Percentiles rank a stretch among this genome's conserved stretches.
These are phyloP conservation scores for Rhinopithecus roxellana DNA, from an alignment of 2,113 vertebrate genomes.

Conservation along the genomic window DNA sequence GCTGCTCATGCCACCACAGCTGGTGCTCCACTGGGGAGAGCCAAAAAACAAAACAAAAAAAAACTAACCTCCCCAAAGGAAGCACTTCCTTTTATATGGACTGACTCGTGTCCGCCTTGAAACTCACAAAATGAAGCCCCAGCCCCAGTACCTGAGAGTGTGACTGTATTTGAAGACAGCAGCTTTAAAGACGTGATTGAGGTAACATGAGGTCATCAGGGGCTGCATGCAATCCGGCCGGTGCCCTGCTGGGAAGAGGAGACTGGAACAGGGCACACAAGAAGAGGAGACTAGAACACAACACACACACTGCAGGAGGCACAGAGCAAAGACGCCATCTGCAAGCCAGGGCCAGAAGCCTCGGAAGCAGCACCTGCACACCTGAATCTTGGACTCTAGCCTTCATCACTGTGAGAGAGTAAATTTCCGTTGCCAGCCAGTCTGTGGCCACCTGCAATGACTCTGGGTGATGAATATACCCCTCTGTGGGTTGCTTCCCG, in stretches of 20 bases:
- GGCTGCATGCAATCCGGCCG: fast-evolving
- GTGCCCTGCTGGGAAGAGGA: no score
- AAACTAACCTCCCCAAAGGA: not conserved
- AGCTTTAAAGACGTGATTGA: no score
- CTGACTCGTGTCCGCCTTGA: not conserved
- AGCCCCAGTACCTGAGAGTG: no score
- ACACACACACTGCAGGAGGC: no score
- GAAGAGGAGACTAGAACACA: no score
- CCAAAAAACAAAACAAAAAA: not conserved
- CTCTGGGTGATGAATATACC: not conserved
- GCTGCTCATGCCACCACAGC: not conserved
- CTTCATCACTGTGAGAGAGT: not conserved
- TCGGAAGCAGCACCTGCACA: no score
- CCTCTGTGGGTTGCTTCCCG: not conserved
- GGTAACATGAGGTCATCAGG: no score
- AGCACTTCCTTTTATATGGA: not conserved
- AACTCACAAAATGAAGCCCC: not conserved
- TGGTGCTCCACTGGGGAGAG: not conserved
- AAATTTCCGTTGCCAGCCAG: not conserved
- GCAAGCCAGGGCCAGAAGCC: no score
- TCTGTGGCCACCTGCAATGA: no score
- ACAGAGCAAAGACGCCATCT: no score
- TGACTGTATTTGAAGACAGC: no score
- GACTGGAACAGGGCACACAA: no score
- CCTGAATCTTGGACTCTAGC: not conserved